phyloP scores from a whole-genome alignment of 1,140 invertebrate genomes.

The Drosophila nigromelanica region DNA sequence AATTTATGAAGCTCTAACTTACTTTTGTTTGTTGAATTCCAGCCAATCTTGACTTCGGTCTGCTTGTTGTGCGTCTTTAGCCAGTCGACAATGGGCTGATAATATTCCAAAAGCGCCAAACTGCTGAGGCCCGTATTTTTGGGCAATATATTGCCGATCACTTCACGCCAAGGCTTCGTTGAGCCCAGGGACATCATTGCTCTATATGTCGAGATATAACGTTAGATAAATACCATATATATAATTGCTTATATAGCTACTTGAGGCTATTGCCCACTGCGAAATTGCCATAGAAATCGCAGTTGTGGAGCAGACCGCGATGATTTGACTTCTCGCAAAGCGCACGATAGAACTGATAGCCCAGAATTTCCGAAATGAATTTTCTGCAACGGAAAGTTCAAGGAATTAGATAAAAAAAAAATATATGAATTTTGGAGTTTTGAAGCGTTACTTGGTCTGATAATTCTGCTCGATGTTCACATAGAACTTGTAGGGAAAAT shows the following conservation, averaged over 20 bases:
- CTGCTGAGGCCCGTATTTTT: constrained; percentile 84
- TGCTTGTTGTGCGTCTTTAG: constrained; percentile 73
- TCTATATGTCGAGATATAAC: constrained; percentile 51
- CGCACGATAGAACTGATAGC: constrained; percentile 85
- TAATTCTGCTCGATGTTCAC: constrained; percentile 73
- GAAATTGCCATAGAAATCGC: constrained; percentile 86
- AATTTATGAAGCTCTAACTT: neutral
- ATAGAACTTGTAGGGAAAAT: constrained; percentile 85
- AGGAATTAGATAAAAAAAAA: neutral
- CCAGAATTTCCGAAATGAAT: constrained; percentile 76
- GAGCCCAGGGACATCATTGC: constrained; percentile 85
- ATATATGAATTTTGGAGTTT: neutral
- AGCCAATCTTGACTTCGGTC: constrained; percentile 66
- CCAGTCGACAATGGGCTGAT: constrained; percentile 80
- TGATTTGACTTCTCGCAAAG: constrained; percentile 86
- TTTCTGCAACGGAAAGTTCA: constrained; percentile 44
- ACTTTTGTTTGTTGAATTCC: constrained; percentile 70
- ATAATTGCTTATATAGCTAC: constrained; percentile 19
- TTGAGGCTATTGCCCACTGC: constrained; percentile 84
- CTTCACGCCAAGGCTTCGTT: constrained; percentile 86
- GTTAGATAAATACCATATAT: neutral
- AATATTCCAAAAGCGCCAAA: constrained; percentile 80
- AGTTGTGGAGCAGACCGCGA: constrained; percentile 85
- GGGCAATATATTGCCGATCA: constrained; percentile 85
- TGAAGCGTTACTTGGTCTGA: constrained; percentile 62